Base-by-base conservation (phyloP, 2,113 vertebrate species). In the Myrmophylax atrothorax region DNA sequence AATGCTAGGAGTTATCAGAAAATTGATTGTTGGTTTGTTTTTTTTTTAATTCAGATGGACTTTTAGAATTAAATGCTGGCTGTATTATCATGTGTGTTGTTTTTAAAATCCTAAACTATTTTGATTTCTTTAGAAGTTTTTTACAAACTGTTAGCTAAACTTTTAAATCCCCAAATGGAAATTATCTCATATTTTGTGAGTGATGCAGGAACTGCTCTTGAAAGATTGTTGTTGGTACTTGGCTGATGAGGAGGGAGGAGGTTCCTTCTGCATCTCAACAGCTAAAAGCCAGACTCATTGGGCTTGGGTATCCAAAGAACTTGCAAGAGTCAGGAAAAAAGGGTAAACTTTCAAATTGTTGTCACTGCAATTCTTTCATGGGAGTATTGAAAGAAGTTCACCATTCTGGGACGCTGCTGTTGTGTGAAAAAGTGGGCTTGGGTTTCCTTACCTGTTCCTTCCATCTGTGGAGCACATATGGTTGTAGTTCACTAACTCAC, bases 361-460 rank as follows among this genome's bases (percentile, higher is more conserved):
- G 37, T n/a, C 10, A 8, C 19, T 90, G 15, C 1, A 20, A 8
- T 79, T 38, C 15, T 46, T 55, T 46, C 13, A 16, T 7, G 33
- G 23, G 47, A 46, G 7, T 38, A 3, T 2, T 1, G 1, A 33
- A 74, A 14, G 6, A 37, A 72, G 6, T 17, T 85, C 22, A 6
- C 8, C 3, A 0, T 72, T 50, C 20, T 59, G 6, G 11, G 47
- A 2, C 31, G 78, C 22, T 84, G 69, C 35, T 16, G 2, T 25
- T 1, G 0, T 25, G 13, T 50, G 46, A 42, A 53, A 66, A 53
- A 35, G 9, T 0, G 1, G 7, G 6, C 28, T 58, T 28, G 18
- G 3, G 10, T 46, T 86, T 66, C 70, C 76, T 31, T 17, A 66
- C 72, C 75, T 5, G 3, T 31, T 68, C 44, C 26, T 73, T 80